phyloP scores from a whole-genome alignment of 2,888 invertebrate species.

The Itoplectis maculator region DNA sequence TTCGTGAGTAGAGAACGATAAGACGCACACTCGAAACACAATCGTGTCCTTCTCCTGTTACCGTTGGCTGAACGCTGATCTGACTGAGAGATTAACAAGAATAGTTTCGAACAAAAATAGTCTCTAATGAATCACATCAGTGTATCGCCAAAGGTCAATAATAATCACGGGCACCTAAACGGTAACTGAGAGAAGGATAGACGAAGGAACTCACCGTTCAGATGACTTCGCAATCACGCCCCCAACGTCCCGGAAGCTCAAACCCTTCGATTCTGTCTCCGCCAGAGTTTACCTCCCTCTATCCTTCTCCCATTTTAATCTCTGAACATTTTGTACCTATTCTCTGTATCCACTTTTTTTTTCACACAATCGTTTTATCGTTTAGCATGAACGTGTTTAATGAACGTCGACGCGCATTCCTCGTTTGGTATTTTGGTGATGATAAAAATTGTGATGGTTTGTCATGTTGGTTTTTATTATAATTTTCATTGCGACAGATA shows the following conservation, averaged over 20 bases:
- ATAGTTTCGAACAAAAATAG: constrained; percentile 2
- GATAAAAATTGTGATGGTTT: constrained; percentile 5
- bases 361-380: constrained; percentile 53
- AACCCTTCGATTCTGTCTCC: constrained; percentile 74
- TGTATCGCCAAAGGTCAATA: constrained; percentile 54
- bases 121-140: constrained; percentile 67
- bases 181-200: constrained; percentile 84
- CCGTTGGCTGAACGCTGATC: constrained; percentile 70
- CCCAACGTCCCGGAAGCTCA: constrained; percentile 75
- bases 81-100: constrained; percentile 16
- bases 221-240: constrained; percentile 75
- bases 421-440: constrained; percentile 20
- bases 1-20: constrained; percentile 2
- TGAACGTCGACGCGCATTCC: constrained; percentile 32
- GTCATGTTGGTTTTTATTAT: constrained; percentile 4
- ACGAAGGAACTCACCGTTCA: constrained; percentile 83
- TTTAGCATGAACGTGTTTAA: constrained; percentile 75
- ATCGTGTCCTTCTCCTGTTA: constrained; percentile 75
- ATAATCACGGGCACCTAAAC: constrained; percentile 62
- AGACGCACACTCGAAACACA: constrained; percentile 15
- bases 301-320: constrained; percentile 83
- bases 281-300: constrained; percentile 79
- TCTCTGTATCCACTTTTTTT: constrained; percentile 44
- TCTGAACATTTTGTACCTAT: constrained; percentile 55
- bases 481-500: constrained; percentile 17